A percentile compares a stretch with the other conserved stretches of the same genome.
These are phyloP conservation scores for Trematomus loennbergii DNA, from an alignment of 2,113 vertebrate species.

Conservation along the genomic window DNA sequence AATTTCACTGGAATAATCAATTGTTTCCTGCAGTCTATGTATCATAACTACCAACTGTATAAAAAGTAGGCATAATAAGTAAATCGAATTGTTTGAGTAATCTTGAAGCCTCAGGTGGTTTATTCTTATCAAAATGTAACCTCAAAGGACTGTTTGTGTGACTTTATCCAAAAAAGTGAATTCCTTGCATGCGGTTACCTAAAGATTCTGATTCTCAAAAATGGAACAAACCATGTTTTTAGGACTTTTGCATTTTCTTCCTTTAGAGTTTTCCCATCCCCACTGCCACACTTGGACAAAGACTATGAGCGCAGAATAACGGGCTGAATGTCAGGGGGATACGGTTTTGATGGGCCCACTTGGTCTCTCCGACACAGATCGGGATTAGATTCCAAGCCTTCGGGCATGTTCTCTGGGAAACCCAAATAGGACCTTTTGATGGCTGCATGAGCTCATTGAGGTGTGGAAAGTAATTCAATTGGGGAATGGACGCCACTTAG, in stretches of 20 bases:
- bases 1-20: not conserved
- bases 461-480: conserved; percentile 45
- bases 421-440: conserved; percentile 51
- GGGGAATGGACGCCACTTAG: conserved; percentile 7
- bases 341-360: conserved; percentile 48
- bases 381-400: conserved; percentile 60
- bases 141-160: not conserved
- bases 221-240: too few species aligned
- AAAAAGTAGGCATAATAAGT: not conserved
- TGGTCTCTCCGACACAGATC: conserved; percentile 38
- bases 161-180: not conserved
- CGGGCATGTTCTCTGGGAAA: conserved; percentile 49
- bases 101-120: not conserved
- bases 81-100: not conserved
- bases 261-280: not conserved
- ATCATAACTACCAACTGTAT: not conserved
- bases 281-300: conserved; percentile 26
- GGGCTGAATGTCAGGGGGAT: conserved; percentile 37
- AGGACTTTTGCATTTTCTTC: too few species aligned
- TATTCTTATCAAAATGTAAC: not conserved
- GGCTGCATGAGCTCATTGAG: conserved; percentile 59
- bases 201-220: not conserved
- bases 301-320: not conserved
- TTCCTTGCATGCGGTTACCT: too few species aligned
- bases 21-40: not conserved